Evolutionary conservation across 2,797 vertebrate species (phyloP).

Genomic region (Avahi laniger): DNA sequence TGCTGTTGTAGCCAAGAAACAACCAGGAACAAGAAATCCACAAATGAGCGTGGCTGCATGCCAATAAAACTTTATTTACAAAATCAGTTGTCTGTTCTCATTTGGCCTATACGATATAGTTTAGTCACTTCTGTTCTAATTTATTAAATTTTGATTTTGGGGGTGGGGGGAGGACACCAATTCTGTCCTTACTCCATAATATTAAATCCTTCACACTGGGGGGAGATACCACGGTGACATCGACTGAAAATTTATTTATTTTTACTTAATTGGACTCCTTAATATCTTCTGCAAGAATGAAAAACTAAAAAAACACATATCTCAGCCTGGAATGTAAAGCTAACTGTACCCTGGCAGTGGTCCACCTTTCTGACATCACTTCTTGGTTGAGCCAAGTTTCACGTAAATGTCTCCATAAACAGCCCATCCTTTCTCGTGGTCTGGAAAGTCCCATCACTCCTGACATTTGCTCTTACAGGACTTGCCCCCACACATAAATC

Average conservation of each 20-base stretch:
- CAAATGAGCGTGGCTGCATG: fast-evolving
- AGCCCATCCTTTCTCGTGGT: too few relatives aligned
- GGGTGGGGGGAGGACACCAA: fast-evolving
- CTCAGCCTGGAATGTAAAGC: neutral
- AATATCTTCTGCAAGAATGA: neutral
- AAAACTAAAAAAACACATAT: neutral
- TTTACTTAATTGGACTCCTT: neutral
- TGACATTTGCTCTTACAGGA: neutral
- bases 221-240: fast-evolving
- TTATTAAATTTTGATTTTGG: neutral
- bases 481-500: neutral
- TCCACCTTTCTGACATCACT: neutral
- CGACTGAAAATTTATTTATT: neutral
- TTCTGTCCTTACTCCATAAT: neutral
- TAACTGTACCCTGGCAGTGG: fast-evolving
- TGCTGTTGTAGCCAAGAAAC: too few relatives aligned
- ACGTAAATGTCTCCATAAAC: neutral
- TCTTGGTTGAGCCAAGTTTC: neutral
- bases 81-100: fast-evolving
- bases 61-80: neutral
- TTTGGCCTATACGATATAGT: neutral
- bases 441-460: neutral
- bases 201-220: neutral
- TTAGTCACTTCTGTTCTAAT: fast-evolving
- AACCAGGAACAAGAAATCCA: too few relatives aligned